Conservation (phyloP, 1,140 invertebrate species). For the Aphaenogaster ashmeadi region DNA sequence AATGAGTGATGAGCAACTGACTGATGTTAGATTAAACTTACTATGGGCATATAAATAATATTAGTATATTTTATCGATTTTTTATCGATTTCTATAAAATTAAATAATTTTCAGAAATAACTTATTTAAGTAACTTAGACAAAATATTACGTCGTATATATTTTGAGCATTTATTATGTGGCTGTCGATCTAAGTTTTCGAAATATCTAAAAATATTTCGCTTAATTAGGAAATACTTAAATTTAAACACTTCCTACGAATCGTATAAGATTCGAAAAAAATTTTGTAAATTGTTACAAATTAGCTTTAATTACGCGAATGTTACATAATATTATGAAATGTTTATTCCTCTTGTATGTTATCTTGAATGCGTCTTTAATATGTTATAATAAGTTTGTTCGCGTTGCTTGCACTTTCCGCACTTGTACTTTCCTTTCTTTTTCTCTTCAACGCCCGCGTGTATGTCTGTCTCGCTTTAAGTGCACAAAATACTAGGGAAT, state of each 20-base stretch:
- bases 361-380: slow-evolving; percentile 7
- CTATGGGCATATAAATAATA: background rate
- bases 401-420: too few species aligned
- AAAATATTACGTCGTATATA: background rate
- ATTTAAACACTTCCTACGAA: background rate
- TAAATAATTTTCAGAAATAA: slow-evolving; percentile 4
- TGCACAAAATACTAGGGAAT: too few species aligned
- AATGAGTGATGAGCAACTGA: slow-evolving; percentile 5
- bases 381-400: background rate
- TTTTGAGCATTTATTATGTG: background rate
- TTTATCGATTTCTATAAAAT: slow-evolving; percentile 7
- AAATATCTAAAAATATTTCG: slow-evolving; percentile 1
- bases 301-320: background rate
- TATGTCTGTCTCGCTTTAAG: too few species aligned
- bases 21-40: slow-evolving; percentile 9
- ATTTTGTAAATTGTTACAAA: slow-evolving; percentile 13
- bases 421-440: too few species aligned
- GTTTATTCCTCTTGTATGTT: background rate
- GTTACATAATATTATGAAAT: slow-evolving; percentile 3
- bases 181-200: background rate
- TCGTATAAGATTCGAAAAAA: background rate
- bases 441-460: too few species aligned
- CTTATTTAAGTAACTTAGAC: slow-evolving; percentile 39
- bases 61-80: slow-evolving; percentile 18
- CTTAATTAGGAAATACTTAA: background rate